These are phyloP conservation scores for Gryllus longicercus DNA, from an alignment of 2,888 invertebrate species.

Conservation along the genomic window DNA sequence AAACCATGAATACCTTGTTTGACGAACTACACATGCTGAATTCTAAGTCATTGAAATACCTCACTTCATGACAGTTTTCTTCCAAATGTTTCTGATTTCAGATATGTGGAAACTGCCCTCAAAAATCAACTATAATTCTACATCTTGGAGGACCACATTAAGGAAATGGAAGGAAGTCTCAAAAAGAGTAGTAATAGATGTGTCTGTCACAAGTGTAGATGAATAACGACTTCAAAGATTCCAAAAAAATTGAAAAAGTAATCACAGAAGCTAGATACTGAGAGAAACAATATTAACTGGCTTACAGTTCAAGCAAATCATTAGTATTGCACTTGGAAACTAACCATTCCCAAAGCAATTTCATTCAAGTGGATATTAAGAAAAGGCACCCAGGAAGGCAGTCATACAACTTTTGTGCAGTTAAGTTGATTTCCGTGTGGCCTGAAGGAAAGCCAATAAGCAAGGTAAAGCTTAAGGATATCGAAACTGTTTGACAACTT, in stretches of 20 bases:
- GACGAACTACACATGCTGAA: too few species aligned
- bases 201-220: not conserved
- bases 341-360: slow-evolving; percentile 17
- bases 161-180: too few species aligned
- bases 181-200: too few species aligned
- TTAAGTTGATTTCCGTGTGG: not conserved
- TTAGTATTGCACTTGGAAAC: not conserved
- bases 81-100: too few species aligned
- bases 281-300: not conserved
- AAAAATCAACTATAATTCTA: too few species aligned
- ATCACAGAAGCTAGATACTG: not conserved
- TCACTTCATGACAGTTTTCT: too few species aligned
- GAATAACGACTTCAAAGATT: not conserved
- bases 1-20: too few species aligned
- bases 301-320: not conserved
- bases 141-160: too few species aligned
- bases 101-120: too few species aligned
- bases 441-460: slow-evolving; percentile 20
- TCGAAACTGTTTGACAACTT: not conserved
- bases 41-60: too few species aligned
- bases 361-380: slow-evolving; percentile 23
- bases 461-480: slow-evolving; percentile 19
- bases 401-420: not conserved
- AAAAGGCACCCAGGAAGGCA: slow-evolving; percentile 26
- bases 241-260: not conserved